Base-by-base conservation (phyloP, 2,797 vertebrate genomes). In the Tangara arthus region DNA sequence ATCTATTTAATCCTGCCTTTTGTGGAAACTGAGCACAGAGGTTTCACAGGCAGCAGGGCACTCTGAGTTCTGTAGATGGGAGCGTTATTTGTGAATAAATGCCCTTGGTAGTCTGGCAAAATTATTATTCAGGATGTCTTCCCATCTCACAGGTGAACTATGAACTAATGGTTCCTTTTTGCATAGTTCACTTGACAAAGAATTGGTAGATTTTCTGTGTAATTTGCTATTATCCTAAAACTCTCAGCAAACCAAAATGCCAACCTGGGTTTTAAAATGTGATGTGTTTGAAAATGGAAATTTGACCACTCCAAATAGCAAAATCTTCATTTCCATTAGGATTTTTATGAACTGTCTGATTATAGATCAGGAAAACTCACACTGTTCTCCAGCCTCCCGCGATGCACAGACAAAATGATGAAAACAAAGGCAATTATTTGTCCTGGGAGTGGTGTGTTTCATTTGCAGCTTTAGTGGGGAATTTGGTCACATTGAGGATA, bases 211-310 rank as follows among this genome's bases (percentile, higher is more conserved):
- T 97, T 98, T 98, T 97, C 95, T 97, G 95, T 97, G 90, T 98
- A 97, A 98, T 97, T 97, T 98, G 96, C 97, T 97, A 97, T 98
- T 98, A 98, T 97, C 95, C 96, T 97, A 97, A 97, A 98, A 97
- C 94, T 97, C 96, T 97, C 96, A 97, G 97, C 96, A 98, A 98
- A 98, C 95, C 97, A 95, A 98, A 98, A 98, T 97, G 96, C 96
- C 95, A 98, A 44, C 96, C 96, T 90, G 95, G 95, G 93, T 94
- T 98, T 98, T 97, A 97, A 97, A 96, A 96, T 97, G 69, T 97
- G 97, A 96, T 97, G 89, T 97, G 96, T 97, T 97, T 97, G 97
- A 97, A 97, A 98, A 98, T 98, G 97, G 97, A 98, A 97, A 97
- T 97, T 97, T 97, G 97, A 97, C 97, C 95, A 97, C 97, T 97